These are phyloP conservation scores for Ophion ellenae DNA, from an alignment of 2,888 invertebrate genomes.

Conservation along the genomic window DNA sequence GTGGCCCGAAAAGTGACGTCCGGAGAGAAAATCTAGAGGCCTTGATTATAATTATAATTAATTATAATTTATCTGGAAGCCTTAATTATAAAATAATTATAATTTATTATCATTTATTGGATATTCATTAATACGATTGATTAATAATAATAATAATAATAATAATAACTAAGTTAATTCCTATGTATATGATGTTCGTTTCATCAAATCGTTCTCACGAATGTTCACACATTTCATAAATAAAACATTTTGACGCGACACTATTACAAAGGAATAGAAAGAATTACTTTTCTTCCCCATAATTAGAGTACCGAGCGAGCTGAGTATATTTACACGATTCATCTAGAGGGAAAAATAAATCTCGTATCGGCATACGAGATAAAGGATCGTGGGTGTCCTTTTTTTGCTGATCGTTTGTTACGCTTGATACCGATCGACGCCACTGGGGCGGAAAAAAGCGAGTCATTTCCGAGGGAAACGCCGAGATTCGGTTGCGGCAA, in stretches of 20 bases:
- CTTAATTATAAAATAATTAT: too few species aligned
- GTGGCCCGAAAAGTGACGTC: too few species aligned
- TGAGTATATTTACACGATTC: not conserved
- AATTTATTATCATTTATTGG: too few species aligned
- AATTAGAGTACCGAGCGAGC: not conserved
- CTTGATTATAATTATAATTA: too few species aligned
- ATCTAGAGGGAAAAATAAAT: not conserved
- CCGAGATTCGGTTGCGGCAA: not conserved
- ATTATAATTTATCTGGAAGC: too few species aligned
- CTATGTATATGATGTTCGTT: not conserved
- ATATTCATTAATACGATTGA: too few species aligned
- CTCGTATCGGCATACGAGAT: not conserved
- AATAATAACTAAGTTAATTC: not conserved
- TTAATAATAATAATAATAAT: not conserved
- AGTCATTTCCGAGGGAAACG: not conserved
- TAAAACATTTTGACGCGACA: not conserved
- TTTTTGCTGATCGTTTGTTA: not conserved
- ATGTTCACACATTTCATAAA: not conserved
- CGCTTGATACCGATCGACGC: not conserved
- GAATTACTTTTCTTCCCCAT: not conserved
- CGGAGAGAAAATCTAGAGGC: too few species aligned
- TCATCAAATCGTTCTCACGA: not conserved
- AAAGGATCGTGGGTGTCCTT: too few species aligned
- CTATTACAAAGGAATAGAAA: not conserved
- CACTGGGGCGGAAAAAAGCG: not conserved